Percentiles rank a stretch among this genome's conserved stretches.
Conservation (phyloP, 2,113 vertebrate genomes). For the Cyphomyrus discorhynchus region DNA sequence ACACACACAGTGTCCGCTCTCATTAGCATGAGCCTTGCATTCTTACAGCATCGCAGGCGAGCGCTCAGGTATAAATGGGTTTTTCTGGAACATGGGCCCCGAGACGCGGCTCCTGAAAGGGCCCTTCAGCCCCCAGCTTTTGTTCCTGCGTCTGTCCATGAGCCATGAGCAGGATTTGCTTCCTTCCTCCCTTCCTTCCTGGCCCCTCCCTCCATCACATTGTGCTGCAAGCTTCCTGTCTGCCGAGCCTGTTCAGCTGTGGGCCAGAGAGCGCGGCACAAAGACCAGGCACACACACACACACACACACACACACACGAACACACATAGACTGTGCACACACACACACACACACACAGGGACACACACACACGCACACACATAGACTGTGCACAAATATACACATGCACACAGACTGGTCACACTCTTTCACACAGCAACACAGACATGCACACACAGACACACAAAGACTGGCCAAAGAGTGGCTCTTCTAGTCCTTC, state of each 20-base stretch:
- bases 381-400: background rate
- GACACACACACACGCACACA: background rate
- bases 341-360: no score
- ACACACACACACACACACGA: conserved; percentile 2
- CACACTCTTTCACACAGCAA: no score
- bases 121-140: conserved; percentile 45
- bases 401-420: conserved; percentile 12
- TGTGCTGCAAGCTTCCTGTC: conserved; percentile 62
- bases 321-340: background rate
- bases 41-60: background rate
- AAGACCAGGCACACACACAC: background rate
- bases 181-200: conserved; percentile 57
- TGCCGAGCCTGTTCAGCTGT: conserved; percentile 14
- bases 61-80: background rate
- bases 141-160: conserved; percentile 50
- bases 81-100: conserved; percentile 21
- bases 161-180: conserved; percentile 65
- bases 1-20: background rate
- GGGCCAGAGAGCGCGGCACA: conserved; percentile 23
- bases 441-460: no score
- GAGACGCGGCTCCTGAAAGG: conserved; percentile 1
- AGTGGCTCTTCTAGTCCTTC: background rate
- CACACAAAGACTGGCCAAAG: background rate
- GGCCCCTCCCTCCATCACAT: conserved; percentile 65
- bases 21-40: background rate